Percentiles rank a stretch among this genome's conserved stretches.
phyloP scores from a whole-genome alignment of 2,113 vertebrate genomes.

The Pholis gunnellus region DNA sequence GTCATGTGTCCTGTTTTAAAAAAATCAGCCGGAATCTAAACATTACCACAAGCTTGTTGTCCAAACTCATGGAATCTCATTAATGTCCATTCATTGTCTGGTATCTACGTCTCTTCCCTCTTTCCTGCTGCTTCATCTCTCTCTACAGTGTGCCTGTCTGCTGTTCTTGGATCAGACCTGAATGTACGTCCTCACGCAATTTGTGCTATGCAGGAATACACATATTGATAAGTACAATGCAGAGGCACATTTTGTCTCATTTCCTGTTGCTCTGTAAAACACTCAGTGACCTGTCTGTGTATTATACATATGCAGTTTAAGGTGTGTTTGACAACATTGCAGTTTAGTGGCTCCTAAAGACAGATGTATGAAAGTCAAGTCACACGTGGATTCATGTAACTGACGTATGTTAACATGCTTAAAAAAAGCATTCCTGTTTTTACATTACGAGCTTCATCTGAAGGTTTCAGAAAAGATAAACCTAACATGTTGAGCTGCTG shows the following conservation, averaged over 20 bases:
- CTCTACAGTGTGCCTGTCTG: not conserved
- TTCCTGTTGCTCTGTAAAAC: not conserved
- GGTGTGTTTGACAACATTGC: not conserved
- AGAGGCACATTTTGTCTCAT: not conserved
- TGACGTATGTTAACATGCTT: not conserved
- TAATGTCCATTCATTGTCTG: not conserved
- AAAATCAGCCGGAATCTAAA: not conserved
- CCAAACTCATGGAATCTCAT: not conserved
- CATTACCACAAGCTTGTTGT: not conserved
- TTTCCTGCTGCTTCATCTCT: not conserved
- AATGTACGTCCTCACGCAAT: not conserved
- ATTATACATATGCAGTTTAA: constrained; percentile 1
- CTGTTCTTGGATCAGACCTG: not conserved
- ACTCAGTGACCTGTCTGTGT: not conserved
- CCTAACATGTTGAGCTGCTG: not conserved
- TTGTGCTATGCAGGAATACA: not conserved
- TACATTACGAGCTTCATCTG: not conserved
- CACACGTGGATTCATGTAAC: constrained; percentile 16
- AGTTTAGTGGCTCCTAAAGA: not conserved
- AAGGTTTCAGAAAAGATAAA: not conserved
- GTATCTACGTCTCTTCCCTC: not conserved
- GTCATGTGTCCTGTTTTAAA: not conserved
- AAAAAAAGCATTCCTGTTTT: not conserved
- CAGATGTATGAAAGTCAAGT: constrained; percentile 44
- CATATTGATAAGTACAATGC: no score